Conservation (phyloP, 2,888 invertebrate genomes). For the Aspidiotus rigidus region DNA sequence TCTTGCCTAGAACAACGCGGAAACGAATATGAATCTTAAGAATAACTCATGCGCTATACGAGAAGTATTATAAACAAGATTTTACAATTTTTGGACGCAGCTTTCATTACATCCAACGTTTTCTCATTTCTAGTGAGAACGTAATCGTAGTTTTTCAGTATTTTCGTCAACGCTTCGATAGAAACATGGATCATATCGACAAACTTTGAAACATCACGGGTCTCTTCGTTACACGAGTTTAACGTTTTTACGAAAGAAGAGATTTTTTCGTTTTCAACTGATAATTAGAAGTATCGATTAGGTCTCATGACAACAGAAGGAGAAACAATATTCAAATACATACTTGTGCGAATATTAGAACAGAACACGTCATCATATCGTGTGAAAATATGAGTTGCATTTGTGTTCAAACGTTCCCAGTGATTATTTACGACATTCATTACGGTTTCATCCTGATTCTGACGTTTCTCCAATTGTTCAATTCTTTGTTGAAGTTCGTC, state of each 20-base stretch:
- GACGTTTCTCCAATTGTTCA: constrained; percentile 86
- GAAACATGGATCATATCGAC: constrained; percentile 93
- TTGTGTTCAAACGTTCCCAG: constrained; percentile 96
- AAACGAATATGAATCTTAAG: too few relatives aligned
- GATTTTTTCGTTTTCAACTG: constrained; percentile 91
- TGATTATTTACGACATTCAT: constrained; percentile 94
- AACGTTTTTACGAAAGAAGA: constrained; percentile 90
- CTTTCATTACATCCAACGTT: constrained; percentile 73
- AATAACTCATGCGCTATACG: too few relatives aligned
- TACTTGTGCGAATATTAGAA: constrained; percentile 89
- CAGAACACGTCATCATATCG: constrained; percentile 96
- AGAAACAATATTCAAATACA: constrained; percentile 36
- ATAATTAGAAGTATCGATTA: constrained; percentile 38
- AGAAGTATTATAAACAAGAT: too few relatives aligned
- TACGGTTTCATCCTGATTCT: constrained; percentile 94
- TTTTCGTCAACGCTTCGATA: constrained; percentile 90
- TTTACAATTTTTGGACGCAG: background rate
- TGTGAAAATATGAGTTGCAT: constrained; percentile 83
- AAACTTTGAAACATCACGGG: constrained; percentile 79
- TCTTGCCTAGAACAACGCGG: too few relatives aligned
- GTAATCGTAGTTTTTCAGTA: constrained; percentile 91
- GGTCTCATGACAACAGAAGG: background rate
- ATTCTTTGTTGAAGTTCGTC: constrained; percentile 80
- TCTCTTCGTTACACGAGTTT: constrained; percentile 96
- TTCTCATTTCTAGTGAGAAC: constrained; percentile 92